Evolutionary conservation across 2,888 invertebrate genomes (phyloP).

Genomic region (Nymphalis polychloros): DNA sequence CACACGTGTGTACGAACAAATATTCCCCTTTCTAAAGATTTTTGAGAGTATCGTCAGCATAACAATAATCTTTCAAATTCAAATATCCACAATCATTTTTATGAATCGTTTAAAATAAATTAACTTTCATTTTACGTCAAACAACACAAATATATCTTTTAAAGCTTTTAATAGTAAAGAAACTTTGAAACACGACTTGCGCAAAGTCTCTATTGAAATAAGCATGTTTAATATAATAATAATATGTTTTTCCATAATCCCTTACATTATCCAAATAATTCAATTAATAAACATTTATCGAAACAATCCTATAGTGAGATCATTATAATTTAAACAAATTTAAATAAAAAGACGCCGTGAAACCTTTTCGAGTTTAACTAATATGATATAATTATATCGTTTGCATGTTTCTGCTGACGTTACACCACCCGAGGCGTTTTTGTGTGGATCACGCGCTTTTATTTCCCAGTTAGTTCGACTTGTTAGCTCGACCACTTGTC

Average conservation of each 20-base stretch:
- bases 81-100: too few relatives aligned
- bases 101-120: too few relatives aligned
- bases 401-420: conserved; percentile 46
- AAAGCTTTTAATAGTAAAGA: too few relatives aligned
- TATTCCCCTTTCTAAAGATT: conserved; percentile 60
- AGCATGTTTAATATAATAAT: too few relatives aligned
- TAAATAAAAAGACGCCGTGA: not conserved
- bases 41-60: conserved; percentile 65
- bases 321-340: not conserved
- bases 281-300: too few relatives aligned
- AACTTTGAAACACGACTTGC: too few relatives aligned
- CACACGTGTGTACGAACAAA: conserved; percentile 72
- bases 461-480: conserved; percentile 69
- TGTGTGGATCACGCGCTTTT: conserved; percentile 69
- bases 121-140: too few relatives aligned
- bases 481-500: conserved; percentile 59
- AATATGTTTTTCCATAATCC: too few relatives aligned
- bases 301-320: not conserved
- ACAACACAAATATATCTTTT: too few relatives aligned
- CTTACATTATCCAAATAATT: too few relatives aligned
- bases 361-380: not conserved
- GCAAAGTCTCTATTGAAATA: too few relatives aligned
- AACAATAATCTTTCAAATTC: conserved; percentile 24
- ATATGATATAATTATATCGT: not conserved
- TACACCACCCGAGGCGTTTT: conserved; percentile 59